A percentile compares a stretch with the other conserved stretches of the same genome.
Conservation (phyloP, 37 sponge, comb jelly and placozoan genomes). For the Aplysina aerophoba region DNA sequence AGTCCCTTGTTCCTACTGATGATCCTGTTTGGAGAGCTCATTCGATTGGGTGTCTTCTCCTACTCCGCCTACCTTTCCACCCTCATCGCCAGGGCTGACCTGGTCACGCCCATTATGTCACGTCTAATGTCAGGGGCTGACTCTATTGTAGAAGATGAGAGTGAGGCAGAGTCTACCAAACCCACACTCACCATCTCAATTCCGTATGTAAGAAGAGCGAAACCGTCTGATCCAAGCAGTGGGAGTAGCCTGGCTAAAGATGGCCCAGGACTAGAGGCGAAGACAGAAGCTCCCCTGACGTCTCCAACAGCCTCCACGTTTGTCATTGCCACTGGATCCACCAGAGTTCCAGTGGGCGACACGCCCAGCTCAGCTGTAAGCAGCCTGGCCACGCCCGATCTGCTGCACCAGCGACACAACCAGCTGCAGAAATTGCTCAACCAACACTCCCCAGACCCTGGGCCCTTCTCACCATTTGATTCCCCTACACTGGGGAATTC, state of each 20-base stretch:
- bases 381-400: background rate
- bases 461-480: constrained; percentile 28
- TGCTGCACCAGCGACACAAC: constrained; percentile 16
- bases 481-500: constrained; percentile 31
- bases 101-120: constrained; percentile 65
- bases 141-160: background rate
- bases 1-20: constrained; percentile 82
- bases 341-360: background rate
- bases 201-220: constrained; percentile 7
- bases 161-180: background rate
- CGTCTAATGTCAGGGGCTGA: constrained; percentile 36
- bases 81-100: constrained; percentile 92
- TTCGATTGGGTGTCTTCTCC: constrained; percentile 86
- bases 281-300: background rate
- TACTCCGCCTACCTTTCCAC: constrained; percentile 81
- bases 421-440: constrained; percentile 16
- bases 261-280: background rate
- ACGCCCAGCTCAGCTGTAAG: background rate
- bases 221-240: background rate
- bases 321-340: constrained; percentile 12
- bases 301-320: background rate
- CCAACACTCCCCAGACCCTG: constrained; percentile 36
- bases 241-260: constrained; percentile 12
- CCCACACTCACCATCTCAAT: constrained; percentile 19
- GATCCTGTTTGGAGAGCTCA: constrained; percentile 89